Percentiles rank a stretch among this genome's conserved stretches.
These are phyloP conservation scores for Drosophila incognita DNA, from an alignment of 2,888 invertebrate species.

Conservation along the genomic window DNA sequence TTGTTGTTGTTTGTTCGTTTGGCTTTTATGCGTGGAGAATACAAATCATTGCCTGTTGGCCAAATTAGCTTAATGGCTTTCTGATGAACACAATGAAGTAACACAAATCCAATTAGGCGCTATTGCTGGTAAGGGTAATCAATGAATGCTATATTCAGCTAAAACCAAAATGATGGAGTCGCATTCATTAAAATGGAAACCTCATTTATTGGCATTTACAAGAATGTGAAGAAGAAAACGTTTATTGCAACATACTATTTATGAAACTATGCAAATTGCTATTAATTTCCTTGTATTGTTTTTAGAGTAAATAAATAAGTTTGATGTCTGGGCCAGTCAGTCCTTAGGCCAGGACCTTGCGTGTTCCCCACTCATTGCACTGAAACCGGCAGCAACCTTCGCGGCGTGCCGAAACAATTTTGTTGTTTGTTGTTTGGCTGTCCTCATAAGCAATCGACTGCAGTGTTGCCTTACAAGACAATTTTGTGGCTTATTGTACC, in stretches of 20 bases:
- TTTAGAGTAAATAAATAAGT: constrained; percentile 80
- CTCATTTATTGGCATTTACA: constrained; percentile 40
- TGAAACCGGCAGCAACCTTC: constrained; percentile 60
- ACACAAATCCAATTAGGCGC: constrained; percentile 61
- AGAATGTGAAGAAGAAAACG: constrained; percentile 57
- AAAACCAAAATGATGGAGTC: not conserved
- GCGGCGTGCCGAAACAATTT: constrained; percentile 75
- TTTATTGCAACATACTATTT: constrained; percentile 69
- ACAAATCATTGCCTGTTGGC: constrained; percentile 7
- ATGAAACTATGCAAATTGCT: constrained; percentile 77
- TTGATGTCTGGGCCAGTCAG: constrained; percentile 56
- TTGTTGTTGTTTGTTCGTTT: constrained; percentile 1
- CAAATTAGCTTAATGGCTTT: constrained; percentile 48
- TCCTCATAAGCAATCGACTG: constrained; percentile 66
- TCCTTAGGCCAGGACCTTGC: constrained; percentile 50
- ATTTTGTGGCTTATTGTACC: constrained; percentile 53
- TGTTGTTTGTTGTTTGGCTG: constrained; percentile 48
- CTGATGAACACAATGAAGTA: constrained; percentile 27
- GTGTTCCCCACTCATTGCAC: constrained; percentile 68
- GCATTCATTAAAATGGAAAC: constrained; percentile 19
- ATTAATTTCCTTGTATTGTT: constrained; percentile 79
- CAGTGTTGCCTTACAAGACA: constrained; percentile 41
- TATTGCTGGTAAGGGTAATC: constrained; percentile 49
- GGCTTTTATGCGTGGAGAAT: constrained; percentile 9
- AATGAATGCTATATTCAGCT: not conserved